Conservation (phyloP, 2,888 invertebrate species). For the Spisula solida region DNA sequence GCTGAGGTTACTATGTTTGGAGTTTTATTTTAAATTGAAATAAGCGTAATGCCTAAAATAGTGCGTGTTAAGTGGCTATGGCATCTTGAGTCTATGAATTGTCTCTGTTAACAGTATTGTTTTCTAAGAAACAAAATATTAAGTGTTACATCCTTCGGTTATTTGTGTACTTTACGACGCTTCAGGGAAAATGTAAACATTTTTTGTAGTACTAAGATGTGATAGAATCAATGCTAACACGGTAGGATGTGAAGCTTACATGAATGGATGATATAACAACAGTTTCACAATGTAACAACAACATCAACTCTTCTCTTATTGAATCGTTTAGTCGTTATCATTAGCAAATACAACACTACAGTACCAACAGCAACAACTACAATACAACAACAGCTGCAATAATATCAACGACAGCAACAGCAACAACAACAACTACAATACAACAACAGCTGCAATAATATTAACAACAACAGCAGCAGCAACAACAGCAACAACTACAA, state of each 20-base stretch:
- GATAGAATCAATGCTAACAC: too few relatives aligned
- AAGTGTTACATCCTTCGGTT: neutral
- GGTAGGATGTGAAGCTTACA: too few relatives aligned
- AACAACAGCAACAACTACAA: neutral
- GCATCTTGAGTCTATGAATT: neutral
- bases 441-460: neutral
- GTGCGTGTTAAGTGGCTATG: too few relatives aligned
- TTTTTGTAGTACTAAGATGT: neutral
- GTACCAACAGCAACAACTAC: neutral
- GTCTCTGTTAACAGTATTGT: neutral
- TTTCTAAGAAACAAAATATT: neutral
- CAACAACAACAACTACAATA: neutral
- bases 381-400: neutral
- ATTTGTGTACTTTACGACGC: neutral
- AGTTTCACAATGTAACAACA: too few relatives aligned
- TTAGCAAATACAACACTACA: neutral
- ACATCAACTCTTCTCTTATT: too few relatives aligned
- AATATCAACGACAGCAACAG: neutral
- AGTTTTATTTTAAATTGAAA: neutral
- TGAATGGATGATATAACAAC: too few relatives aligned
- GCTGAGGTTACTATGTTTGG: neutral
- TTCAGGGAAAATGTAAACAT: neutral
- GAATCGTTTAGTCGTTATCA: neutral
- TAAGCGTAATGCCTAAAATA: neutral
- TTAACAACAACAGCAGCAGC: neutral